A percentile compares a stretch with the other conserved stretches of the same genome.
Evolutionary conservation across 2,113 vertebrate genomes (phyloP).

Genomic region (Hippopotamus amphibius): DNA sequence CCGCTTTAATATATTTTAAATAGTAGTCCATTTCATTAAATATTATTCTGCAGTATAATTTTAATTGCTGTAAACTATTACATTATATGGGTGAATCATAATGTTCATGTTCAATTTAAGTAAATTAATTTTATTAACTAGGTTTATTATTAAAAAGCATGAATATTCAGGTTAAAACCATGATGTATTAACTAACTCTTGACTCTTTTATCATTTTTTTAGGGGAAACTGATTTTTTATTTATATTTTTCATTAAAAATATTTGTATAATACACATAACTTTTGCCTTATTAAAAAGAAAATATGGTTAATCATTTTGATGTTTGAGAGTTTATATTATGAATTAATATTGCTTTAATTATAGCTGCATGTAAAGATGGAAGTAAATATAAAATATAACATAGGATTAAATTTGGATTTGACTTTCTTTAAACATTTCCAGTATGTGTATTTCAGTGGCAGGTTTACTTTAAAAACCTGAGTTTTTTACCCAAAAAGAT

Average conservation of each 20-base stretch:
- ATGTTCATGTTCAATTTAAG: constrained; percentile 40
- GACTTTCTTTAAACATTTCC: not conserved
- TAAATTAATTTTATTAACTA: not conserved
- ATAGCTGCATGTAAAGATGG: not conserved
- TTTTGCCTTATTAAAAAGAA: constrained; percentile 1
- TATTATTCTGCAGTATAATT: constrained; percentile 26
- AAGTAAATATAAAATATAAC: not conserved
- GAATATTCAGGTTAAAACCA: not conserved
- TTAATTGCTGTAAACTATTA: not conserved
- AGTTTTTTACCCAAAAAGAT: not conserved
- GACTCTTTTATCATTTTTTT: not conserved
- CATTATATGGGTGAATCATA: not conserved
- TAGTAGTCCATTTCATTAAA: not conserved
- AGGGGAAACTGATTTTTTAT: not conserved
- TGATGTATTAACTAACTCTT: not conserved
- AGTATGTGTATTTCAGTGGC: not conserved
- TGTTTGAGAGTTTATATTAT: not conserved
- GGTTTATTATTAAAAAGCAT: constrained; percentile 22
- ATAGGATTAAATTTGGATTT: not conserved
- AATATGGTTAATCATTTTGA: not conserved
- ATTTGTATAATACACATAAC: not conserved
- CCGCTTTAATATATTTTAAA: not conserved
- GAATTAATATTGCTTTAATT: constrained; percentile 10
- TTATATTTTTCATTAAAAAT: not conserved
- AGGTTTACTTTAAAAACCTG: not conserved